Evolutionary conservation across 2,113 vertebrate species (phyloP), one percentile per base, ranked within the genome.

Genomic region (Acinonyx jubatus): DNA sequence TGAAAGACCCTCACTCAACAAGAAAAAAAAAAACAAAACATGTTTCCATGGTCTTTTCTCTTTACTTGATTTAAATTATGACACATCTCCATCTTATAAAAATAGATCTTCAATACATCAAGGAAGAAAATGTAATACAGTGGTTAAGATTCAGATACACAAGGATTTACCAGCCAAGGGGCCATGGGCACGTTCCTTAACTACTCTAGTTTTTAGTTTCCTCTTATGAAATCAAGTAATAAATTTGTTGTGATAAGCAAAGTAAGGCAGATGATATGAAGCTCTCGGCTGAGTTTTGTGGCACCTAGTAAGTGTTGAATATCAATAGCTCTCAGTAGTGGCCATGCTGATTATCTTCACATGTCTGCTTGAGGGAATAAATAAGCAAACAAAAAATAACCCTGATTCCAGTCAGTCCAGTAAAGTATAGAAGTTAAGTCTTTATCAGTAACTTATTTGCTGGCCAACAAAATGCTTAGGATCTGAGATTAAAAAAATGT

Each of bases 21-120:
- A 14, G 29, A 38, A 74, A 45, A 45, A 45, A 91, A 91, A 68
- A 91, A 48, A 63, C 4, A 57, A 78, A 16, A 57, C 14, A 61
- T 33, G 38, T 61, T 45, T 89, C 15, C 13, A 48, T 57, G 13
- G 7, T 52, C 25, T 89, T 84, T 80, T 91, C 16, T 84, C 14
- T 85, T 61, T 48, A 80, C 18, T 93, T 76, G 33, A 36, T 97
- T 97, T 92, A 92, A 91, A 87, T 92, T 38, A 38, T 57, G 27
- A 89, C 2, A 21, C 4, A 89, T 61, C 12, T 74, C 16, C 5
- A 50, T 61, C 33, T 85, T 94, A 76, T 68, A 76, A 78, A 91
- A 95, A 82, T 36, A 31, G 10, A 69, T 29, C 25, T 29, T 74
- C 0, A 36, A 25, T 38, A 65, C 29, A 21, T n/a, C 4, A 2